Conservation (phyloP, 1,140 invertebrate species). For the Aricia agestis region DNA sequence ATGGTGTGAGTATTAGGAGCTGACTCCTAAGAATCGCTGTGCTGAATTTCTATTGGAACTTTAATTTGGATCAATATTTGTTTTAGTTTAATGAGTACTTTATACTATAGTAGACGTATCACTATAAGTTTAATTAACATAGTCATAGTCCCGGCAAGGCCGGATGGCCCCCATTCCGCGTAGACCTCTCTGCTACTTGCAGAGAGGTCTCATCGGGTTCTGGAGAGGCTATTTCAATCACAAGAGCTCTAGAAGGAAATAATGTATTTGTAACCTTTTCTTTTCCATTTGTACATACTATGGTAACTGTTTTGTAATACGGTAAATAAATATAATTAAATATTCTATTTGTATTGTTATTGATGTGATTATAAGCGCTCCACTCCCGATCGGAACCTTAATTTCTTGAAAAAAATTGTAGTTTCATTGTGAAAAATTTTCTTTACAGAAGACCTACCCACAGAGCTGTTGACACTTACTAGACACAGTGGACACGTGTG, state of each 20-base stretch:
- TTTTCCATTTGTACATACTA: slow-evolving; percentile 75
- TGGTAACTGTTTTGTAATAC: slow-evolving; percentile 76
- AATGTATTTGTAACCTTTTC: slow-evolving; percentile 69
- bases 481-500: slow-evolving; percentile 62
- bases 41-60: slow-evolving; percentile 71
- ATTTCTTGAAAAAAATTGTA: slow-evolving; percentile 52
- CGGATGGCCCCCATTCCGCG: slow-evolving; percentile 74
- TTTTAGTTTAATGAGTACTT: slow-evolving; percentile 74
- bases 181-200: slow-evolving; percentile 74
- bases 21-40: slow-evolving; percentile 69
- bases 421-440: slow-evolving; percentile 63
- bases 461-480: slow-evolving; percentile 70
- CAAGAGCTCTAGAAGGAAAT: slow-evolving; percentile 82
- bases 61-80: slow-evolving; percentile 68
- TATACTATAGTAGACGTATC: slow-evolving; percentile 71
- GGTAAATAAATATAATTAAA: slow-evolving; percentile 76
- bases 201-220: slow-evolving; percentile 84
- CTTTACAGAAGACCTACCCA: slow-evolving; percentile 72
- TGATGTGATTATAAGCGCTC: slow-evolving; percentile 65
- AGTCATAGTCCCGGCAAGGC: slow-evolving; percentile 69
- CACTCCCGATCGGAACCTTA: slow-evolving; percentile 74
- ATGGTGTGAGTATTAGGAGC: slow-evolving; percentile 75
- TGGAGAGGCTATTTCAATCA: slow-evolving; percentile 87
- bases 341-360: slow-evolving; percentile 72
- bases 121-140: slow-evolving; percentile 74